phyloP scores from a whole-genome alignment of 2,113 vertebrate species.

The Uria aalge region DNA sequence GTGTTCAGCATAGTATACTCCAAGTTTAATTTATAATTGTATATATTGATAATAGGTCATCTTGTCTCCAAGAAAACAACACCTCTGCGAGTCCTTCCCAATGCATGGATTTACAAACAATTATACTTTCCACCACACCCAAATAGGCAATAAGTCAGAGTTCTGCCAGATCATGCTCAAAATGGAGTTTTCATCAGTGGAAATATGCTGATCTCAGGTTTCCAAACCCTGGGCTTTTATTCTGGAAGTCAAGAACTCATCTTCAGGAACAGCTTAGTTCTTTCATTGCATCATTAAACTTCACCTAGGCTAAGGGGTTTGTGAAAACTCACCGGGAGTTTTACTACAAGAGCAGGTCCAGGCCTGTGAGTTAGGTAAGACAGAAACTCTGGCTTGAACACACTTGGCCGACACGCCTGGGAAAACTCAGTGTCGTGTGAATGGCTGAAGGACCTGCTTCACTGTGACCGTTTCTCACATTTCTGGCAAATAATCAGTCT shows the following conservation, averaged over 20 bases:
- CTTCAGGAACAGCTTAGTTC: background rate
- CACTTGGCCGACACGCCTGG: background rate
- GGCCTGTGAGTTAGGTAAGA: constrained; percentile 11
- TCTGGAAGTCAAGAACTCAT: background rate
- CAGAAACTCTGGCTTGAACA: constrained; percentile 11
- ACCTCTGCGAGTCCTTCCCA: background rate
- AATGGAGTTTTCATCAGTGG: background rate
- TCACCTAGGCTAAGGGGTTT: background rate
- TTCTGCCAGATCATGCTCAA: background rate
- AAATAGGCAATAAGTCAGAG: background rate
- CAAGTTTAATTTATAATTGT: background rate
- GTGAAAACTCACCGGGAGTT: background rate
- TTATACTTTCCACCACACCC: background rate
- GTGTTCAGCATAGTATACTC: background rate
- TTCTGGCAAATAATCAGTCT: background rate
- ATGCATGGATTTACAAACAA: background rate
- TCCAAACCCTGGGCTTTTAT: background rate
- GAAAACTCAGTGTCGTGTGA: background rate
- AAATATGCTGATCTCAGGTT: background rate
- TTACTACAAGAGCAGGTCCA: background rate
- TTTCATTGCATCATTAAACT: background rate
- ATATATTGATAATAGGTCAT: background rate
- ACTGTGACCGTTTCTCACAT: background rate
- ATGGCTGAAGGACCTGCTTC: background rate
- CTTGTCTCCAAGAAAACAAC: background rate